Evolutionary conservation across 2,888 invertebrate species (phyloP), one percentile per base, ranked within the genome.

Genomic region (Plusia festucae): DNA sequence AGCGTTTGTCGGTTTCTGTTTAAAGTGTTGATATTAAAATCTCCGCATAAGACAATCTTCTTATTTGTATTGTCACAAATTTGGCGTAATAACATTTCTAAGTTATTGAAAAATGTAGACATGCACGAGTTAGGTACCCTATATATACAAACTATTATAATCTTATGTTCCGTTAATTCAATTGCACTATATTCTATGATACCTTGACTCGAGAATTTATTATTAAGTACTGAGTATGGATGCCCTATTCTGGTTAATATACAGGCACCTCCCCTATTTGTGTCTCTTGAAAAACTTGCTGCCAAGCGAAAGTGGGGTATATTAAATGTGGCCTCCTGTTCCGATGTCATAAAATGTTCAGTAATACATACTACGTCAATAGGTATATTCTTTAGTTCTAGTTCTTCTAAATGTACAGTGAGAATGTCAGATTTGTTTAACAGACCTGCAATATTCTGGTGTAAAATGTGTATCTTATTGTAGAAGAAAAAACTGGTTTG

Each of bases 401-500:
- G 34, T 55, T 54, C 54, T 13, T 61, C 49, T 55, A 61, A 55
- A 55, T 61, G 54, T 55, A 61, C 54, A 7, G 54, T 13, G 2
- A 61, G 13, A 55, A 55, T 49, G 16, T 61, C 61, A 49, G 61
- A 6, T 53, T 53, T 61, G 15, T 8, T 60, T 40, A 51, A 3
- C 0, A 58, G 49, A 32, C 49, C 46, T 18, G n/a, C 18, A 49
- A 60, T 53, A 18, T 60, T 60, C 15, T 60, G 54, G 46, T 54
- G 60, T 30, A 65, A 16, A 24, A 65, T 53, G 16, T 22, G 46
- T 24, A 65, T 53, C 34, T 53, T 51, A 30, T 64, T 64, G 22
- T 59, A 53, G n/a, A 46, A 58, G 58, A 64, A 64, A 64, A 64
- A 59, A 59, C 49, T 58, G 53, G 16, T 16, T 49, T n/a, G n/a